A percentile compares a stretch with the other conserved stretches of the same genome.
These are phyloP conservation scores for Equus quagga DNA, from an alignment of 2,113 vertebrate species.

Conservation along the genomic window DNA sequence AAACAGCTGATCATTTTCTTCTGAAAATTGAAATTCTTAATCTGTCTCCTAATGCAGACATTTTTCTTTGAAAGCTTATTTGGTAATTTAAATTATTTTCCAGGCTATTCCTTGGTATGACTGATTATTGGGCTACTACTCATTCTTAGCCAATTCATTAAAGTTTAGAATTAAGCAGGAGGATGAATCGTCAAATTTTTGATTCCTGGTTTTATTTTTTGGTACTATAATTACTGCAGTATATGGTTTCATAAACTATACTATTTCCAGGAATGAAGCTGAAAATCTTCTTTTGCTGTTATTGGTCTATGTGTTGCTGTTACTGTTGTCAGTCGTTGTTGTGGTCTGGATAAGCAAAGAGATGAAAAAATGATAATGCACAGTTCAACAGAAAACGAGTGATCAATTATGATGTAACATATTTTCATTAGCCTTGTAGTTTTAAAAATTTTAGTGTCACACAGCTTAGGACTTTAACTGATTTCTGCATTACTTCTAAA, in stretches of 20 bases:
- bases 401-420: neutral
- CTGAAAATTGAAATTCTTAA: conserved; percentile 32
- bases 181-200: neutral
- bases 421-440: neutral
- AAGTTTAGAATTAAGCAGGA: neutral
- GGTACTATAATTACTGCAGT: neutral
- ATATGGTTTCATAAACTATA: neutral
- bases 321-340: neutral
- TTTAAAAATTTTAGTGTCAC: neutral
- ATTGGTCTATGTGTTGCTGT: neutral
- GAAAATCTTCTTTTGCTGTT: neutral
- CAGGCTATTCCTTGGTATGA: neutral
- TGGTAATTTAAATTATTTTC: conserved; percentile 35
- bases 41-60: neutral
- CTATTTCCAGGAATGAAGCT: neutral
- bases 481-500: neutral
- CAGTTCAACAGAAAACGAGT: neutral
- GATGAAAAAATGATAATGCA: neutral
- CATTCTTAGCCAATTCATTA: neutral
- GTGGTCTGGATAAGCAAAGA: neutral
- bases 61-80: conserved; percentile 30
- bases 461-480: conserved; percentile 13
- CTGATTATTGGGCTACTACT: neutral
- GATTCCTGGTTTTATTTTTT: neutral
- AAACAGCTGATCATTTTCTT: conserved; percentile 11